A percentile compares a stretch with the other conserved stretches of the same genome.
Evolutionary conservation across 2,113 vertebrate genomes (phyloP).

Genomic region (Dipodomys ordii): DNA sequence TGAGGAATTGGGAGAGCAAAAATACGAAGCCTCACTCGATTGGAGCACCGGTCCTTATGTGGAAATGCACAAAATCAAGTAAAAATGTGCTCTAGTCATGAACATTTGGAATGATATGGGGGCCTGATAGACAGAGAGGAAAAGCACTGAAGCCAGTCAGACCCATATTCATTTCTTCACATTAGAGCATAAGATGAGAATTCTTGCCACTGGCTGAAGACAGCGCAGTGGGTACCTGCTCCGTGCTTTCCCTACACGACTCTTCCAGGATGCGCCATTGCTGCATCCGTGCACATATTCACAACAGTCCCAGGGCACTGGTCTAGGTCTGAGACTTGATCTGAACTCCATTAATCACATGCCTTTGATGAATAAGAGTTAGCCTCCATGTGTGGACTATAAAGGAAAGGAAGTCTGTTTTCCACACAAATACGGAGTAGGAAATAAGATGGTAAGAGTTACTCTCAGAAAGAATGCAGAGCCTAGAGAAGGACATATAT

Average conservation of each 20-base stretch:
- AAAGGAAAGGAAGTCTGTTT: not conserved
- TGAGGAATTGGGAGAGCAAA: not conserved
- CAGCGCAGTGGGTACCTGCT: accelerated
- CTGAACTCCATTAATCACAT: not conserved
- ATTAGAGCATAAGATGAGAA: too few relatives aligned
- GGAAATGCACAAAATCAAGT: too few relatives aligned
- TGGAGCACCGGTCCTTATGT: not conserved
- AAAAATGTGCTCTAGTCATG: not conserved
- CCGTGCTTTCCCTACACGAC: not conserved
- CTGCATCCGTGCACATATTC: not conserved
- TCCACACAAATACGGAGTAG: not conserved
- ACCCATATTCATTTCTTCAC: not conserved
- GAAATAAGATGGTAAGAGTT: not conserved
- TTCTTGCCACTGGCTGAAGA: not conserved
- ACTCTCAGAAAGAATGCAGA: not conserved
- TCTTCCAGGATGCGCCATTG: not conserved
- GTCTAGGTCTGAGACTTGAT: not conserved
- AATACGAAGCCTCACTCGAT: not conserved
- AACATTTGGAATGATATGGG: too few relatives aligned
- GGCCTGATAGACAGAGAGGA: not conserved
- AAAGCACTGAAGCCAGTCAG: not conserved
- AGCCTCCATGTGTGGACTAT: not conserved
- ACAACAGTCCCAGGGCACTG: not conserved
- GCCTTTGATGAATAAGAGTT: not conserved
- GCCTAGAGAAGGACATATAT: not conserved